Conservation (phyloP, 2,797 vertebrate genomes). For the Protosalanx chinensis region DNA sequence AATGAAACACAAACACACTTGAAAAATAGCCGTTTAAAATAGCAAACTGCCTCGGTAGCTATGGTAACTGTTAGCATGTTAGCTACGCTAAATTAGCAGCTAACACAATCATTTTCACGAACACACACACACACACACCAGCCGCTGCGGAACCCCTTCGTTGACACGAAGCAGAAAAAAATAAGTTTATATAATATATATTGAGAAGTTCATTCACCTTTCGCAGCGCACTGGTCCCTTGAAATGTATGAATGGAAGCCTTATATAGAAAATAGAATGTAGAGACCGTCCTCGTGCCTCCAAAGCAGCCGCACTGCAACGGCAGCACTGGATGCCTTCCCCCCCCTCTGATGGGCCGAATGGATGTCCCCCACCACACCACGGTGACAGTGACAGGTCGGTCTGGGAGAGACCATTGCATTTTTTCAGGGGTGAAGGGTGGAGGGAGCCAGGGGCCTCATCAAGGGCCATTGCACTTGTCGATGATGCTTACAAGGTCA, state of each 20-base stretch:
- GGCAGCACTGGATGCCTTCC: slow-evolving; percentile 72
- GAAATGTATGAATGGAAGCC: slow-evolving; percentile 53
- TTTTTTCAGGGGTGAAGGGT: slow-evolving; percentile 55
- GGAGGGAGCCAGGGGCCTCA: slow-evolving; percentile 51
- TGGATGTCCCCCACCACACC: slow-evolving; percentile 67
- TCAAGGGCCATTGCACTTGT: slow-evolving; percentile 27
- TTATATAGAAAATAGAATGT: slow-evolving; percentile 37
- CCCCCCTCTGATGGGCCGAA: slow-evolving; percentile 56
- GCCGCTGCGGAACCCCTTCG: background rate
- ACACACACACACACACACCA: too few species aligned
- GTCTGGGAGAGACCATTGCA: slow-evolving; percentile 75
- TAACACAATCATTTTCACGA: background rate
- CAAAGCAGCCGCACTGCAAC: slow-evolving; percentile 76
- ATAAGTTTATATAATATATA: slow-evolving; percentile 21
- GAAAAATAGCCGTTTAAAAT: background rate
- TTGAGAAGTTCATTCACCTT: slow-evolving; percentile 60
- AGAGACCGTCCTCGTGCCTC: slow-evolving; percentile 55
- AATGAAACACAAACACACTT: background rate
- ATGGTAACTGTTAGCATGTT: too few species aligned
- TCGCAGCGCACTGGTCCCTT: slow-evolving; percentile 59
- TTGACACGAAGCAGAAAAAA: background rate
- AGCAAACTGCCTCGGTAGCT: too few species aligned
- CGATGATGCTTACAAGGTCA: slow-evolving; percentile 17
- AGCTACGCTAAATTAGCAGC: background rate
- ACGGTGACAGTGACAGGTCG: slow-evolving; percentile 73